Base-by-base conservation (phyloP, 2,888 invertebrate genomes). In the Tetheella fluctuosa region DNA sequence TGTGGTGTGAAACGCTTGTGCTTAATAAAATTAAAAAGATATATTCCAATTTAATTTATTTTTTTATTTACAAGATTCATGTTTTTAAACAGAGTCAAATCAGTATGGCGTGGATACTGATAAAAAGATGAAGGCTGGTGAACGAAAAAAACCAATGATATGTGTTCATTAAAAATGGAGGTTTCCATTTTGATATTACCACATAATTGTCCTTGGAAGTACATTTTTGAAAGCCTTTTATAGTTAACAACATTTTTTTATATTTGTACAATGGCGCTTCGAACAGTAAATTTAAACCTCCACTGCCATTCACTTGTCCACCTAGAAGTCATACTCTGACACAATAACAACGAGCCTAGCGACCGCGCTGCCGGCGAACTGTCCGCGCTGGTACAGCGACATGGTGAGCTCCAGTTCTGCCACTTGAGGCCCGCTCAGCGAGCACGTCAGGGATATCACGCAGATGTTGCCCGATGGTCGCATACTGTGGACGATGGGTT, bases 381-480 rank as follows among this genome's bases (percentile, higher is more conserved):
- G 93, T 2, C 95, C 94, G 53, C 95, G 94, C 73, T 95, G 95
- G 84, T 96, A 96, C 34, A 98, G 94, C 39, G 97, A 96, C 98
- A 98, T 98, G 68, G 95, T 96, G 2, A 99, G 93, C 79, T 97
- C 96, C 56, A 99, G 86, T 77, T 98, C 97, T n/a, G 98, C 95
- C 74, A 98, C 98, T 81, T 98, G 98, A 0, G 98, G 98, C 0
- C 98, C 98, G 52, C 94, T 94, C 37, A 98, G 94, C 8, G 96
- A 94, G 72, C 95, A 95, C 28, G 95, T 94, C 30, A 98, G 90
- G 5, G 96, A 94, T 10, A 98, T 93, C 59, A 96, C 95, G 48
- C 97, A 97, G 68, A 96, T 95, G 74, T 96, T 95, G 59, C 93
- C 92, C 0, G 83, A 86, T n/a, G 94, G 94, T n/a, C 93, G 84